These are phyloP conservation scores for Thera britannica DNA, from an alignment of 2,888 invertebrate species.

Conservation along the genomic window DNA sequence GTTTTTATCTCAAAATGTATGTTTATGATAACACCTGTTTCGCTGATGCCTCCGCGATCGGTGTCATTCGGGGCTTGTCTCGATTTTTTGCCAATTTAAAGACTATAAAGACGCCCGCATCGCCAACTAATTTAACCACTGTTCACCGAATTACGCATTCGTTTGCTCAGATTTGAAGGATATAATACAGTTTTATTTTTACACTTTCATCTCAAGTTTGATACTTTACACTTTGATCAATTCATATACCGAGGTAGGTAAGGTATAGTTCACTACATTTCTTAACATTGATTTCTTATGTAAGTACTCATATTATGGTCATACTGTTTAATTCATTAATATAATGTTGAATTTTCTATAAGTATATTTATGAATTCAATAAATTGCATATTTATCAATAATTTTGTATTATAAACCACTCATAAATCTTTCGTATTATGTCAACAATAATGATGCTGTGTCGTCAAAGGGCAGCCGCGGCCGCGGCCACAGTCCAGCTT, in stretches of 20 bases:
- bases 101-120: conserved; percentile 83
- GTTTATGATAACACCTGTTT: conserved; percentile 86
- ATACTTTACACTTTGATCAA: neutral
- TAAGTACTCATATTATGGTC: neutral
- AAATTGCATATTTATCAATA: conserved; percentile 64
- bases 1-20: conserved; percentile 84
- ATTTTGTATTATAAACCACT: conserved; percentile 72
- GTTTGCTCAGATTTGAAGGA: conserved; percentile 37
- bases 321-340: conserved; percentile 15
- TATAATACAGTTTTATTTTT: conserved; percentile 32
- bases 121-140: conserved; percentile 82
- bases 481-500: conserved; percentile 75
- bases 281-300: neutral
- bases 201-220: conserved; percentile 14
- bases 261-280: conserved; percentile 1
- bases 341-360: conserved; percentile 2
- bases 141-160: conserved; percentile 80
- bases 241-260: conserved; percentile 1
- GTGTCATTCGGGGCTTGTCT: conserved; percentile 81
- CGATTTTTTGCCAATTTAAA: conserved; percentile 84
- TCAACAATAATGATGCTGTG: conserved; percentile 80
- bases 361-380: conserved; percentile 20
- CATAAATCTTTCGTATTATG: conserved; percentile 69
- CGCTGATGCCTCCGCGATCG: conserved; percentile 83
- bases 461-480: conserved; percentile 79